Conservation (phyloP, 2,113 vertebrate genomes). For the Passer domesticus region DNA sequence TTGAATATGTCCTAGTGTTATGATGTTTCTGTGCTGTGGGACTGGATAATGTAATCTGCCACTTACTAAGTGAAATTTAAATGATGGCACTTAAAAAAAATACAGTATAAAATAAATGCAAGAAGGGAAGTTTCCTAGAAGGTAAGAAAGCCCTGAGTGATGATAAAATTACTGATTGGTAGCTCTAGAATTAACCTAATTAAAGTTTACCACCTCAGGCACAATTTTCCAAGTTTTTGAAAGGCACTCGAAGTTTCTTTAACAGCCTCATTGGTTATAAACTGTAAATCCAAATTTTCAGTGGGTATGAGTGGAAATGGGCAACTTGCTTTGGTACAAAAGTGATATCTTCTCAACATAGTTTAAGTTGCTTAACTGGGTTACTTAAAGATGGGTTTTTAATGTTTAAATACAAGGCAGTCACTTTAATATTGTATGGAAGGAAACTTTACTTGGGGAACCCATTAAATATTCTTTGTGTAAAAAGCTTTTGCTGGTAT, state of each 20-base stretch:
- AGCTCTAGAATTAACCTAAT: conserved; percentile 80
- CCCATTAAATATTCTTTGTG: background rate
- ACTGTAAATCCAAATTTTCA: conserved; percentile 72
- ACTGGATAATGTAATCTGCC: conserved; percentile 81
- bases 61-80: conserved; percentile 87
- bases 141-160: conserved; percentile 84
- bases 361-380: conserved; percentile 53
- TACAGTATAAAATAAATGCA: conserved; percentile 72
- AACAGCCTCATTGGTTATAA: conserved; percentile 69
- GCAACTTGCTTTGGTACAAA: conserved; percentile 79
- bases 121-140: conserved; percentile 74
- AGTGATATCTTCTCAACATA: conserved; percentile 53
- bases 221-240: conserved; percentile 78
- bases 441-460: conserved; percentile 59
- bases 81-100: conserved; percentile 83
- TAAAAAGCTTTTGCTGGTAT: conserved; percentile 21
- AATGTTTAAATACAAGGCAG: conserved; percentile 69
- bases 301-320: conserved; percentile 68
- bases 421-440: conserved; percentile 50
- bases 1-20: conserved; percentile 79
- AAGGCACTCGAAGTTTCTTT: conserved; percentile 81
- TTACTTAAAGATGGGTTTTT: conserved; percentile 57
- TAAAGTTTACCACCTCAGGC: conserved; percentile 79
- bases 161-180: conserved; percentile 77
- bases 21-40: conserved; percentile 80